Percentiles rank a stretch among this genome's conserved stretches.
Evolutionary conservation across 1,140 invertebrate species (phyloP).

Genomic region (Ostrea edulis): DNA sequence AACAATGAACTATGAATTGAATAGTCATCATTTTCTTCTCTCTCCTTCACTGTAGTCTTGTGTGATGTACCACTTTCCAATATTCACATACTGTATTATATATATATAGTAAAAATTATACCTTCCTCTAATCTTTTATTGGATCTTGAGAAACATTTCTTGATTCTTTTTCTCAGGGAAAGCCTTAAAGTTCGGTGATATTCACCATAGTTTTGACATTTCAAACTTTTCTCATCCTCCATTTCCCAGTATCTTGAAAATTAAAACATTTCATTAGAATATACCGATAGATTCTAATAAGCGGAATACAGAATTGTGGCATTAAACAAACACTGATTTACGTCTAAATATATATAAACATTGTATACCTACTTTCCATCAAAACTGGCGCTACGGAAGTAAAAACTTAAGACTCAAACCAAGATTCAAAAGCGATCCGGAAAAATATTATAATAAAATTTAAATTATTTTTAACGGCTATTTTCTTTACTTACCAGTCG

Average conservation of each 20-base stretch:
- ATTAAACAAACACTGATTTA: too few species aligned
- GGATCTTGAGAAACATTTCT: conserved; percentile 28
- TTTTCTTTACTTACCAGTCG: too few species aligned
- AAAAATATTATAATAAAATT: too few species aligned
- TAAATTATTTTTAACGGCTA: too few species aligned
- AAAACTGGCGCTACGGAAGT: conserved; percentile 27
- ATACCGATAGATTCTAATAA: too few species aligned
- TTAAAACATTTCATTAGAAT: background rate
- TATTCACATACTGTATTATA: background rate
- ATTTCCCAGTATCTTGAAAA: background rate
- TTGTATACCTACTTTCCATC: background rate
- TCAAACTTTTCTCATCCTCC: background rate
- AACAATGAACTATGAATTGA: too few species aligned
- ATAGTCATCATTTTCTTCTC: too few species aligned
- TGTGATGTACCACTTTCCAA: background rate
- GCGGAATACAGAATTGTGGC: too few species aligned
- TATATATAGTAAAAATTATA: background rate
- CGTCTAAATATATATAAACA: too few species aligned
- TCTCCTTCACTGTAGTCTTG: too few species aligned
- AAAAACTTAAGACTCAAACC: background rate
- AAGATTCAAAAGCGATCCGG: background rate
- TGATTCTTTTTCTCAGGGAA: background rate
- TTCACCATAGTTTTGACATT: background rate
- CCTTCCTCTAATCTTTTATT: conserved; percentile 9
- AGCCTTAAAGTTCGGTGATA: conserved; percentile 6